Conservation (phyloP, 2,797 vertebrate species). For the Thaleichthys pacificus region DNA sequence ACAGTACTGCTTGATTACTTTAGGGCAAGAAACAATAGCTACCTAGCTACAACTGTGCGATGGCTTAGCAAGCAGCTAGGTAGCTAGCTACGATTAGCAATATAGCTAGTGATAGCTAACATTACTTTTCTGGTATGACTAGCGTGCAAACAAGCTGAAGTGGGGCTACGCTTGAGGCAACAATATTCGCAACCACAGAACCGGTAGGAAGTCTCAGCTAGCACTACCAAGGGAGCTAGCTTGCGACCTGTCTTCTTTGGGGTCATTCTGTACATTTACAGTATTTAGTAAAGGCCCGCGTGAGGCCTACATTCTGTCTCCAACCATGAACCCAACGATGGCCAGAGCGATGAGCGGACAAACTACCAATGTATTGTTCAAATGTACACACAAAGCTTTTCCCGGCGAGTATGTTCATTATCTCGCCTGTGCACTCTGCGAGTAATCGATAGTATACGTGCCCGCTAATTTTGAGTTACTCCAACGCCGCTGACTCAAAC, state of each 20-base stretch:
- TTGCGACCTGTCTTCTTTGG: slow-evolving; percentile 38
- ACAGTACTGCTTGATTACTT: slow-evolving; percentile 20
- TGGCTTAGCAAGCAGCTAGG: slow-evolving; percentile 65
- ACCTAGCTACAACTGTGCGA: slow-evolving; percentile 36
- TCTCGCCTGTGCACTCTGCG: slow-evolving; percentile 78
- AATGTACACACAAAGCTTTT: slow-evolving; percentile 67
- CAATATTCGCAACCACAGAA: slow-evolving; percentile 16
- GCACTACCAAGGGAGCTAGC: not conserved
- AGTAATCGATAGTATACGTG: slow-evolving; percentile 93
- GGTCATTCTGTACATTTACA: slow-evolving; percentile 49
- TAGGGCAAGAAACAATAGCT: slow-evolving; percentile 29
- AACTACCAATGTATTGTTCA: slow-evolving; percentile 76
- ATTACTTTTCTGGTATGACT: not conserved
- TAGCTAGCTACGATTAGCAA: slow-evolving; percentile 66
- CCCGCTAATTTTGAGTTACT: slow-evolving; percentile 97
- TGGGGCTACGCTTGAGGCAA: slow-evolving; percentile 33
- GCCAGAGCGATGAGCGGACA: slow-evolving; percentile 82
- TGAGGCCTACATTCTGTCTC: slow-evolving; percentile 93
- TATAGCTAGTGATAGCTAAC: slow-evolving; percentile 7
- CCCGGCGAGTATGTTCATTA: slow-evolving; percentile 69
- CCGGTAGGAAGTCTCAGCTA: not conserved
- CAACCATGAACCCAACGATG: slow-evolving; percentile 91
- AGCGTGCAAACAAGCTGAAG: slow-evolving; percentile 26
- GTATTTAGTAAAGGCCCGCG: slow-evolving; percentile 81
- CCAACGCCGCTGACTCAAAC: slow-evolving; percentile 82